Conservation (phyloP, 2,797 vertebrate genomes). For the Leptodactylus fallax region DNA sequence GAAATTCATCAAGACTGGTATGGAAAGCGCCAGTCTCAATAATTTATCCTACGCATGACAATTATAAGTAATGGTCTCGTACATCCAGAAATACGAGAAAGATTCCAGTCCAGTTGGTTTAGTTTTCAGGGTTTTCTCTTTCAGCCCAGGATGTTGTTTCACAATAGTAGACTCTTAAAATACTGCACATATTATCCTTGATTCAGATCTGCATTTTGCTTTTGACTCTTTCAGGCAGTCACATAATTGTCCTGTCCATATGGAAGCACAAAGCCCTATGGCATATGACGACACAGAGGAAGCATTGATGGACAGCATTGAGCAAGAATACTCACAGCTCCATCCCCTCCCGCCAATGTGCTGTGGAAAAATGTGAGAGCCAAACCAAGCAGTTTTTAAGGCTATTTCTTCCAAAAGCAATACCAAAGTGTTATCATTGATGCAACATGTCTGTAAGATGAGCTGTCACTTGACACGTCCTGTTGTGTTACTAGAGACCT, state of each 20-base stretch:
- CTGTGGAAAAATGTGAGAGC: slow-evolving; percentile 1
- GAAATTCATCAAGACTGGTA: too few species aligned
- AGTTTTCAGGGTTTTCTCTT: too few species aligned
- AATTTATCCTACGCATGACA: too few species aligned
- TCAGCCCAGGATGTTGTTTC: too few species aligned
- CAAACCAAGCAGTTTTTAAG: not conserved
- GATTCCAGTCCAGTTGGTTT: too few species aligned
- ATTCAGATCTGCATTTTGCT: fast-evolving
- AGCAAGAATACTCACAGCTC: slow-evolving; percentile 72
- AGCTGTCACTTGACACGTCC: not conserved
- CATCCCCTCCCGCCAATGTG: not conserved
- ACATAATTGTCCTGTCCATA: not conserved
- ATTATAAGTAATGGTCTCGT: too few species aligned
- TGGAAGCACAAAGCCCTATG: slow-evolving; percentile 61
- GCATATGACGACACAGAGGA: slow-evolving; percentile 75
- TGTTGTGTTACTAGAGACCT: not conserved
- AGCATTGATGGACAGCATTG: slow-evolving; percentile 81
- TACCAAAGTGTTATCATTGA: too few species aligned
- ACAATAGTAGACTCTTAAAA: too few species aligned
- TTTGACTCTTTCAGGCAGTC: slow-evolving; percentile 64
- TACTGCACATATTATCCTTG: not conserved
- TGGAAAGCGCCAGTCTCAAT: too few species aligned
- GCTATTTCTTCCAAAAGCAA: too few species aligned
- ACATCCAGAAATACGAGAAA: too few species aligned
- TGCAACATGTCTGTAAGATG: too few species aligned